A percentile compares a stretch with the other conserved stretches of the same genome.
These are phyloP conservation scores for Epinephelus awoara DNA, from an alignment of 2,797 vertebrate genomes.

Conservation along the genomic window DNA sequence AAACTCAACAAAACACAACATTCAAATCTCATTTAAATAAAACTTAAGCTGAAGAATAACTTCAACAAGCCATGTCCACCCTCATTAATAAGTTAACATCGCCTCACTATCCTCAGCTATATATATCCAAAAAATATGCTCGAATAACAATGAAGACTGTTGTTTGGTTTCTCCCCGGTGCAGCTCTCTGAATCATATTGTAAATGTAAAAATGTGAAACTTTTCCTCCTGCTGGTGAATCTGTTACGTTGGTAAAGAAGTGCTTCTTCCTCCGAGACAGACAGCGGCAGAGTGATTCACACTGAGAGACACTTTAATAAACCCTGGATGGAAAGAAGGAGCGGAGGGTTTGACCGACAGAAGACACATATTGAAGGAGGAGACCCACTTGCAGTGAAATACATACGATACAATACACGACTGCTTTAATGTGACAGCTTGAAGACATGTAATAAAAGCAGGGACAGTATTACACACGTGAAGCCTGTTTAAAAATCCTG, in stretches of 20 bases:
- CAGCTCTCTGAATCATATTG: background rate
- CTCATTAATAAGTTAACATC: background rate
- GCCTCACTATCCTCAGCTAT: background rate
- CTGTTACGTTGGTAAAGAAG: background rate
- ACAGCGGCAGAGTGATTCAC: background rate
- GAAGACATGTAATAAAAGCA: background rate
- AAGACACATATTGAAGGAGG: background rate
- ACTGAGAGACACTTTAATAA: slow-evolving; percentile 22
- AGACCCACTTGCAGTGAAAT: background rate
- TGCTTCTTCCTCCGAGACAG: background rate
- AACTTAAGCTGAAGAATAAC: background rate
- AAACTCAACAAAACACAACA: too few relatives aligned
- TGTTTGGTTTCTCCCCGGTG: background rate
- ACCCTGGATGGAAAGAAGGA: background rate
- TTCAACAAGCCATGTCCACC: background rate
- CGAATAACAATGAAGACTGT: background rate
- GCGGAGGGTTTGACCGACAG: background rate
- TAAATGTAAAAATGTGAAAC: background rate
- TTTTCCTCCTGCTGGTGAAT: background rate
- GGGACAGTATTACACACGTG: background rate
- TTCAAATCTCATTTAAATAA: background rate
- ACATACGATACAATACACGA: background rate
- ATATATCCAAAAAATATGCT: background rate
- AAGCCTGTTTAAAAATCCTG: background rate
- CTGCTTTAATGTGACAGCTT: background rate